phyloP scores from a whole-genome alignment of 2,113 vertebrate species.

The Anoura caudifer region DNA sequence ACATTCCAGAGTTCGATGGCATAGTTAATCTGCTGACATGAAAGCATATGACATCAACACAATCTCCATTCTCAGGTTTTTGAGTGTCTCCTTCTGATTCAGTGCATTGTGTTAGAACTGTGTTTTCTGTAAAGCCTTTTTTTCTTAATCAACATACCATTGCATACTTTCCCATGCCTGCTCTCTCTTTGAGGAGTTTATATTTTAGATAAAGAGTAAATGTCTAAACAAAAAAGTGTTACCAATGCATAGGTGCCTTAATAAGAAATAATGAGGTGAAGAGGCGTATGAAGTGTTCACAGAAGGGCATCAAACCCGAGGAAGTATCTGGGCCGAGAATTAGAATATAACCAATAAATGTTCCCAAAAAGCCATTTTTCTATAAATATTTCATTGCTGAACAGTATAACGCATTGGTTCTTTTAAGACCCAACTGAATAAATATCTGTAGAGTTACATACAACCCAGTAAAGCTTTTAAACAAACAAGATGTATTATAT shows the following conservation, averaged over 20 bases:
- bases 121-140: neutral
- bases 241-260: neutral
- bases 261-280: neutral
- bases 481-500: neutral
- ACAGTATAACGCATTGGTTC: neutral
- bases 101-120: neutral
- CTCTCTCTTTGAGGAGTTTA: neutral
- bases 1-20: neutral
- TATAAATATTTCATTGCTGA: neutral
- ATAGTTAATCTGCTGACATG: neutral
- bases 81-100: neutral
- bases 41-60: neutral
- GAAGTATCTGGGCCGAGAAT: neutral
- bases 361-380: neutral
- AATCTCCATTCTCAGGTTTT: neutral
- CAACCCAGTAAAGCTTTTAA: neutral
- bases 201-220: neutral
- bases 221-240: neutral
- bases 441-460: neutral
- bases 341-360: neutral
- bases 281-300: neutral
- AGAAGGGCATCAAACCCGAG: neutral
- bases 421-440: neutral
- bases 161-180: neutral
- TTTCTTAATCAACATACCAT: neutral